phyloP scores from a whole-genome alignment of 1,140 invertebrate genomes.

The Lucilia sericata region DNA sequence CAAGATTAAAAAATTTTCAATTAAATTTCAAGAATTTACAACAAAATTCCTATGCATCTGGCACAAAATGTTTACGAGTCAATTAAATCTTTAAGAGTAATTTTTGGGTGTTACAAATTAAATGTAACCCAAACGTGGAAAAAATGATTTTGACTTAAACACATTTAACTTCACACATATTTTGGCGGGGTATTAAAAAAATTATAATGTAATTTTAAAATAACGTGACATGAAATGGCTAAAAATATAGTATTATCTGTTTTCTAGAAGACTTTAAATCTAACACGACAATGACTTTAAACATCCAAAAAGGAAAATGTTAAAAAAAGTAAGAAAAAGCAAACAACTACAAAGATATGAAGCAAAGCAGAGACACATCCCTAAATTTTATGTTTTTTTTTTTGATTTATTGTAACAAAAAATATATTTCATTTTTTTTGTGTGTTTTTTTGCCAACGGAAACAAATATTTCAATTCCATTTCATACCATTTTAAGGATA shows the following conservation, averaged over 20 bases:
- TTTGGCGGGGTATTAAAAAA: no score
- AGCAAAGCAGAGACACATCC: background rate
- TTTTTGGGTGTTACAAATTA: no score
- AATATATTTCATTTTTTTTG: no score
- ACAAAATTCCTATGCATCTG: no score
- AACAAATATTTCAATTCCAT: slow-evolving; percentile 30
- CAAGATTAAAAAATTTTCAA: no score
- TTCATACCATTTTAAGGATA: background rate
- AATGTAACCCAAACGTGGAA: no score
- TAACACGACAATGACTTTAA: background rate
- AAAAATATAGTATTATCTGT: background rate
- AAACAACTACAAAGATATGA: background rate
- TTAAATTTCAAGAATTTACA: no score
- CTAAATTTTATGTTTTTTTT: background rate
- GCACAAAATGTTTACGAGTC: no score
- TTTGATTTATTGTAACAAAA: no score
- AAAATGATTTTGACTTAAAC: no score
- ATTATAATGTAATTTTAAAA: background rate
- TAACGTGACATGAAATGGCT: background rate
- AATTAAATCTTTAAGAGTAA: no score
- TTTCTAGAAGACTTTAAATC: background rate
- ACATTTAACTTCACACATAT: no score
- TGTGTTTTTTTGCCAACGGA: background rate
- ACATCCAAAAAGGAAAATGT: background rate
- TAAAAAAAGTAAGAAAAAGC: background rate